Evolutionary conservation across 2,113 vertebrate genomes (phyloP), one percentile per base, ranked within the genome.

Genomic region (Natator depressus): DNA sequence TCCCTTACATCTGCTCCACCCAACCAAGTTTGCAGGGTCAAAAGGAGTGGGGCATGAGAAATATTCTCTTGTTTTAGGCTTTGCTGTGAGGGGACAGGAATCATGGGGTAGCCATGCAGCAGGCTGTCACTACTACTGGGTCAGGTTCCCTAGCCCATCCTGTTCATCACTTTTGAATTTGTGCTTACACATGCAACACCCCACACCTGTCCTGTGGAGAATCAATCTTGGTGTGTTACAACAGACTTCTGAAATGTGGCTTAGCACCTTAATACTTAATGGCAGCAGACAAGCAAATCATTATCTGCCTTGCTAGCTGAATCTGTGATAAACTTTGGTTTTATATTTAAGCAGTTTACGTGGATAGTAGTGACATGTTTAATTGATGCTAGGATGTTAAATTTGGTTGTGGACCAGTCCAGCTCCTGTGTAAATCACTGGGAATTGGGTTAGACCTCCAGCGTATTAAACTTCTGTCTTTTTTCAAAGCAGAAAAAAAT

Each of bases 41-140:
- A 80, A 80, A 78, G 38, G 25, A n/a, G 49, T 13, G 7, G 42
- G 57, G 29, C 38, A 25, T 4, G 20, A 47, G 49, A 85, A 14
- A 16, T 13, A 57, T 27, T 31, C 22, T n/a, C 72, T 65, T 16
- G 3, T 38, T 35, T 47, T 27, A 25, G 42, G 49, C 42, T 49
- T 9, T 25, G 88, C 82, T 65, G 17, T 16, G 0, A 31, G 55
- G 20, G 24, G 2, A 65, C 3, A 6, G 27, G 46, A 76, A 7
- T 47, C 47, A 13, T 1, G 5, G 4, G 10, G 5, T 46, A 53
- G 19, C 20, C n/a, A 1, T 9, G 3, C 46, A 62, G 12, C 19
- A 12, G 42, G 54, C 54, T 51, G 24, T 57, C 20, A 19, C 29
- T 47, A 38, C 80, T 59, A 35, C 24, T 14, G 46, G 46, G 31